These are phyloP conservation scores for Agriopis leucophaearia DNA, from an alignment of 2,888 invertebrate species.

Conservation along the genomic window DNA sequence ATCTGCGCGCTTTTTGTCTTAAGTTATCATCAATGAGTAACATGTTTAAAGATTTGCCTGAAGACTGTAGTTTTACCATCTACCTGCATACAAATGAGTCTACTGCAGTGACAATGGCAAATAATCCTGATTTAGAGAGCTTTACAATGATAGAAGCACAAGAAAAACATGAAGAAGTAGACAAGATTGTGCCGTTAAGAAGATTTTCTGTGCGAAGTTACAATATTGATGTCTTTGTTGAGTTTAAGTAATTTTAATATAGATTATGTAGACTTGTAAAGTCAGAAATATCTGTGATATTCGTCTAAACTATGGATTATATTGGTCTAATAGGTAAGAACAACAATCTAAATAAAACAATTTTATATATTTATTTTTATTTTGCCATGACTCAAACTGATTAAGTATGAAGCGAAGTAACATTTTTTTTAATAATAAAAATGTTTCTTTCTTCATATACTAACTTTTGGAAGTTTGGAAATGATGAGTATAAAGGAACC, in stretches of 20 bases:
- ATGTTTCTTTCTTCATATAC: no score
- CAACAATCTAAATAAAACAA: background rate
- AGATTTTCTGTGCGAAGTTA: slow-evolving; percentile 68
- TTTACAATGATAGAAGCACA: slow-evolving; percentile 76
- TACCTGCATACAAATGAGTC: slow-evolving; percentile 87
- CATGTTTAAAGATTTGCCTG: slow-evolving; percentile 81
- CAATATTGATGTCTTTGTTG: slow-evolving; percentile 71
- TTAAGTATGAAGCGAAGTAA: no score
- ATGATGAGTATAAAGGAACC: no score
- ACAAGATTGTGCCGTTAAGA: slow-evolving; percentile 69
- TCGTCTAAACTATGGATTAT: background rate
- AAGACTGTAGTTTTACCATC: slow-evolving; percentile 87
- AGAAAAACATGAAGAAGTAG: slow-evolving; percentile 53
- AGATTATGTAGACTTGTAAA: background rate
- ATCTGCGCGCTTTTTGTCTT: slow-evolving; percentile 87
- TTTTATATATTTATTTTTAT: background rate
- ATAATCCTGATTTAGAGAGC: slow-evolving; percentile 81
- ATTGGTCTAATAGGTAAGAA: background rate
- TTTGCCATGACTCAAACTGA: no score
- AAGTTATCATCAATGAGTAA: slow-evolving; percentile 81
- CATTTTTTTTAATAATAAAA: no score
- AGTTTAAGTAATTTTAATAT: slow-evolving; percentile 47
- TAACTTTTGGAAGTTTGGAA: no score
- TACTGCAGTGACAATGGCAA: slow-evolving; percentile 83
- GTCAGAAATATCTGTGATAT: slow-evolving; percentile 22